Evolutionary conservation across 2,113 vertebrate genomes (phyloP), one percentile per base, ranked within the genome.

Genomic region (Felis chaus): DNA sequence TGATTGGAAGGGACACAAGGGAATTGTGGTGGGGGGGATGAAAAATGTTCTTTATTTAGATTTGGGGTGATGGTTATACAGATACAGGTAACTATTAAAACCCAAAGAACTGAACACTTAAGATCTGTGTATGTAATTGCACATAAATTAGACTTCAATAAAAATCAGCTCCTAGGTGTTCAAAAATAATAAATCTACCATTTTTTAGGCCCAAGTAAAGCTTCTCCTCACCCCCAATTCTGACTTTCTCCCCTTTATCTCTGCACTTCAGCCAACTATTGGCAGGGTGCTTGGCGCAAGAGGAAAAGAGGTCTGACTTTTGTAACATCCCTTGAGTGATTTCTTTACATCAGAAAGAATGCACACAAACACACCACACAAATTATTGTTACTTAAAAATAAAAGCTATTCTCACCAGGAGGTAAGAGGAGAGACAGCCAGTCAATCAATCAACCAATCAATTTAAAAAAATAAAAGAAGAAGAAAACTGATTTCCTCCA

Each of bases 331-430:
- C 21, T 8, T 66, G 27, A 29, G 50, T 50, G 83, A 50, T 61
- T 84, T 78, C 63, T 95, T 95, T 33, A 85, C 48, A 61, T 45
- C 27, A 55, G 61, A 96, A 84, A 89, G 86, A 86, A 73, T 55
- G 45, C 88, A 85, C 19, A 19, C 55, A 55, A 18, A 55, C 55
- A 55, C 55, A 19, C 96, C 91, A 83, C 69, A 50, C 63, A 27
- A 33, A 63, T 61, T 69, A 45, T 55, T 63, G 45, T 63, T 71
- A 41, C 45, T 82, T 96, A 79, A 80, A 93, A 74, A 90, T 55
- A 81, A 84, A 96, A 88, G 16, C 41, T 94, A 2, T 36, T 95
- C 69, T 76, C 57, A 27, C 13, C 48, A 85, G 25, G 55, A 81
- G 48, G 41, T 63, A 66, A 80, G 25, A 91, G 48, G 90, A 80